A percentile compares a stretch with the other conserved stretches of the same genome.
These are phyloP conservation scores for Epistrophe eligans DNA, from an alignment of 2,888 invertebrate genomes.

Conservation along the genomic window DNA sequence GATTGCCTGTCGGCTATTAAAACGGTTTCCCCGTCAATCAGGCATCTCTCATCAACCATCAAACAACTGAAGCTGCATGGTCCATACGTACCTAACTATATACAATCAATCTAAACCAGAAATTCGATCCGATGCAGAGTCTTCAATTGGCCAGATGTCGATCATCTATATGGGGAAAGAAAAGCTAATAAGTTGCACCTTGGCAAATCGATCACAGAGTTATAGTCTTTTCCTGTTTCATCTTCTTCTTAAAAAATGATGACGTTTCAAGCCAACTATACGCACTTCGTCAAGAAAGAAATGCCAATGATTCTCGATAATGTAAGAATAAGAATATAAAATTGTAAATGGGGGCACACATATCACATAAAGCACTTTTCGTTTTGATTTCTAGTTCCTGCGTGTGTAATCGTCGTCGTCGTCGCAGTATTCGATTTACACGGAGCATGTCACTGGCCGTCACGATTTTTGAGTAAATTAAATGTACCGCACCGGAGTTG, in stretches of 20 bases:
- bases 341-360: constrained; percentile 46
- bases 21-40: constrained; percentile 73
- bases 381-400: constrained; percentile 64
- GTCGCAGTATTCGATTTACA: constrained; percentile 22
- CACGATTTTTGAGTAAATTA: constrained; percentile 63
- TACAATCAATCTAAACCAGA: constrained; percentile 21
- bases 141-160: constrained; percentile 55
- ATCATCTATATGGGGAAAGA: constrained; percentile 34
- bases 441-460: constrained; percentile 45
- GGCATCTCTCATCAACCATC: constrained; percentile 59
- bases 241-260: constrained; percentile 41
- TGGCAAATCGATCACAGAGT: constrained; percentile 42
- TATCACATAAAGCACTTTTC: constrained; percentile 31
- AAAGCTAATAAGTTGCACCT: constrained; percentile 69
- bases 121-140: constrained; percentile 15
- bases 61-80: not conserved
- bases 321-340: no score
- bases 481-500: constrained; percentile 33
- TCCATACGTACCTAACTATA: not conserved
- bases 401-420: not conserved
- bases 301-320: constrained; percentile 39
- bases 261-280: constrained; percentile 19
- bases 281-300: constrained; percentile 12
- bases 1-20: constrained; percentile 75
- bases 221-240: constrained; percentile 49